Percentiles rank a stretch among this genome's conserved stretches.
phyloP scores from a whole-genome alignment of 2,113 vertebrate genomes.

The Mustela lutreola region DNA sequence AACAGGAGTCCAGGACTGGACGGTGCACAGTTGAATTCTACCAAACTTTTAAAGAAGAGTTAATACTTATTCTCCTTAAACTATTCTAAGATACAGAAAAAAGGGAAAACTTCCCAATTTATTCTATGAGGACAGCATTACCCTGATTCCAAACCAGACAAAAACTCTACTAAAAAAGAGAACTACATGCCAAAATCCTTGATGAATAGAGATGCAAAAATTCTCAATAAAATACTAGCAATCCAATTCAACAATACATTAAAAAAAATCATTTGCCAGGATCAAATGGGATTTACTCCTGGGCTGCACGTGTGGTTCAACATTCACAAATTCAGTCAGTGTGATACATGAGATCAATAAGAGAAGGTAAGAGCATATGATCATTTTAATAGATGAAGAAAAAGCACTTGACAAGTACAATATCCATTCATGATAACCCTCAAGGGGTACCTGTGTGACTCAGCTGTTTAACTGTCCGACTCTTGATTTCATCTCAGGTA shows the following conservation, averaged over 20 bases:
- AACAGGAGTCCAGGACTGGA: neutral
- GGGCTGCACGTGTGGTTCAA: neutral
- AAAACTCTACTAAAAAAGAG: neutral
- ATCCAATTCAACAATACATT: neutral
- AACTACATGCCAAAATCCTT: neutral
- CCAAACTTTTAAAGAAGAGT: neutral
- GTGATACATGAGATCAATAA: neutral
- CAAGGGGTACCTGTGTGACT: neutral
- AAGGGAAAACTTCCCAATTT: neutral
- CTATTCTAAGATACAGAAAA: neutral
- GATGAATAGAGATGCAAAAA: neutral
- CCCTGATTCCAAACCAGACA: neutral
- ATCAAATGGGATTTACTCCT: neutral
- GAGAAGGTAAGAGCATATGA: neutral
- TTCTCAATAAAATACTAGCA: neutral
- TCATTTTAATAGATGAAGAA: neutral
- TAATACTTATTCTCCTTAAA: neutral
- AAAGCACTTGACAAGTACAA: neutral
- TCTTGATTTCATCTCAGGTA: neutral
- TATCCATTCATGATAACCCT: neutral
- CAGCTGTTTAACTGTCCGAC: neutral
- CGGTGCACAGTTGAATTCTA: neutral
- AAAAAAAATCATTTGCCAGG: neutral
- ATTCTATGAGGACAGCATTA: neutral
- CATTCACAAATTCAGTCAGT: neutral